Conservation (phyloP, 2,113 vertebrate species). For the Brachyhypopomus gauderio region DNA sequence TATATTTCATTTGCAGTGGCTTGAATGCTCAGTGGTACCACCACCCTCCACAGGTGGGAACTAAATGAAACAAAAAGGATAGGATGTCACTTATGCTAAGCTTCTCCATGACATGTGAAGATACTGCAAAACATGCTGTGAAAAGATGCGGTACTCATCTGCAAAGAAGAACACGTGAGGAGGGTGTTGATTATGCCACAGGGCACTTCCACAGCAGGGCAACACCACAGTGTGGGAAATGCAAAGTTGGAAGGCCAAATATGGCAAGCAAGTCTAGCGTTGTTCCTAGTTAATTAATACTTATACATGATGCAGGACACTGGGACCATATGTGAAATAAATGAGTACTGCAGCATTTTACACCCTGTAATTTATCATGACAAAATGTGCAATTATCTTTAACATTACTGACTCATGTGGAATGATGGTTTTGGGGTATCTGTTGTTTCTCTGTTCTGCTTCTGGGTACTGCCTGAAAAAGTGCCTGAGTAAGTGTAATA, state of each 20-base stretch:
- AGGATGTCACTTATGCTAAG: neutral
- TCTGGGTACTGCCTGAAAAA: neutral
- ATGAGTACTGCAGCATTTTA: neutral
- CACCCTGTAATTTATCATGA: neutral
- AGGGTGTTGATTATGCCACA: neutral
- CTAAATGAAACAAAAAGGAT: neutral
- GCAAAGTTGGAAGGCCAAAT: neutral
- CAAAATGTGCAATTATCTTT: neutral
- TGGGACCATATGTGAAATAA: neutral
- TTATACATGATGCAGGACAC: neutral
- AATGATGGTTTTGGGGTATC: constrained; percentile 1
- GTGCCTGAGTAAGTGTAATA: neutral
- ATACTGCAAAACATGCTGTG: neutral
- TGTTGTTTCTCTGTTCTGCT: neutral
- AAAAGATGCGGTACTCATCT: neutral
- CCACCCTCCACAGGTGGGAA: neutral
- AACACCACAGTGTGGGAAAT: no score
- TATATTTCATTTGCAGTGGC: constrained; percentile 1
- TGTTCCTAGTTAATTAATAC: neutral
- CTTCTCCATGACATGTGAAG: neutral
- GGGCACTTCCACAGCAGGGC: neutral
- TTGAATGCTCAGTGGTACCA: neutral
- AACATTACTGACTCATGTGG: neutral
- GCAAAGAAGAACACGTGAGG: neutral
- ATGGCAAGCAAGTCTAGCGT: neutral